Conservation (phyloP, 1,140 invertebrate genomes). For the Brachionus asplanchnoidis region DNA sequence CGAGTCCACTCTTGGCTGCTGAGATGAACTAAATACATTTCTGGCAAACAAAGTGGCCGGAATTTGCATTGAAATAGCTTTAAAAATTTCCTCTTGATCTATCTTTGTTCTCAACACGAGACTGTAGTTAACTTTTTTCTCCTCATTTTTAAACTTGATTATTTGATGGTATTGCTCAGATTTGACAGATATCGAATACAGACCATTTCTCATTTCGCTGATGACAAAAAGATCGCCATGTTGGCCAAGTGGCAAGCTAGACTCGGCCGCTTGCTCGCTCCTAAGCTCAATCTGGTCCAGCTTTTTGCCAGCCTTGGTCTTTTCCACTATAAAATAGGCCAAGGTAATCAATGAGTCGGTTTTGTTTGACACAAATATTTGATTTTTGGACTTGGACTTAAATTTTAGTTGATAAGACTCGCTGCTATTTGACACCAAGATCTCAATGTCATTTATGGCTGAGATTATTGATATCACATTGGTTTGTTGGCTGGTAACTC, state of each 20-base stretch:
- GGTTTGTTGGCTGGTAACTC: neutral
- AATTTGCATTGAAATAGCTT: neutral
- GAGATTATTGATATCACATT: neutral
- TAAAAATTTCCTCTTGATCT: neutral
- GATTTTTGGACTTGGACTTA: neutral
- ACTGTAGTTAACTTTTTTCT: neutral
- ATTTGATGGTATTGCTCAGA: neutral
- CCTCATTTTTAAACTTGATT: neutral
- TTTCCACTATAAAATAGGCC: constrained; percentile 12
- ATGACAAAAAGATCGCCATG: neutral
- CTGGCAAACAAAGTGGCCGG: neutral
- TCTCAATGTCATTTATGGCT: constrained; percentile 14
- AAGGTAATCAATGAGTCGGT: constrained; percentile 9
- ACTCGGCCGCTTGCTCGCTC: neutral
- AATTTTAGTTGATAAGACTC: neutral
- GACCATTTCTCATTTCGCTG: constrained; percentile 12
- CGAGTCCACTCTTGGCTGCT: neutral
- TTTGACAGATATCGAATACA: constrained; percentile 13
- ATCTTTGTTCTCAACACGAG: neutral
- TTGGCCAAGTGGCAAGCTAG: too few species aligned
- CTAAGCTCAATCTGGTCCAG: neutral
- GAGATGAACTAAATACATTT: neutral
- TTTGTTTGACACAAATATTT: constrained; percentile 28
- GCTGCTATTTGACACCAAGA: neutral
- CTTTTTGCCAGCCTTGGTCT: neutral